A percentile compares a stretch with the other conserved stretches of the same genome.
Conservation (phyloP, 2,113 vertebrate species). For the Capra hircus region DNA sequence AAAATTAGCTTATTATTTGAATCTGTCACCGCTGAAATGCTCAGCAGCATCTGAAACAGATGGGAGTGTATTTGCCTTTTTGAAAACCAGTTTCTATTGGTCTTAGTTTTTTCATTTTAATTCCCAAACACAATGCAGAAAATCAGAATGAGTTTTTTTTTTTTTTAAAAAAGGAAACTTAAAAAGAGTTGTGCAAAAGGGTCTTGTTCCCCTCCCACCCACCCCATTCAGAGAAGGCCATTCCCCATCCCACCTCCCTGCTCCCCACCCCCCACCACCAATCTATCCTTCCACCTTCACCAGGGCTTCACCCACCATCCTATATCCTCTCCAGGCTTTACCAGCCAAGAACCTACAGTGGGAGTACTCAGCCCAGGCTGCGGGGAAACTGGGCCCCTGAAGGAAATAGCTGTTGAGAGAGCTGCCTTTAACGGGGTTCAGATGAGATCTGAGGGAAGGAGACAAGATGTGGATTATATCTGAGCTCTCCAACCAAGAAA, state of each 20-base stretch:
- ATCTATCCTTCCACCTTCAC: conserved; percentile 29
- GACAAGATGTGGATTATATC: background rate
- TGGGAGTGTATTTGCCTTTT: conserved; percentile 79
- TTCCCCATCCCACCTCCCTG: conserved; percentile 17
- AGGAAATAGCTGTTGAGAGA: conserved; percentile 6
- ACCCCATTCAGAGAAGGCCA: background rate
- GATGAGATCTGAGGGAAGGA: conserved; percentile 1
- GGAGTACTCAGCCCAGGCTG: conserved; percentile 12
- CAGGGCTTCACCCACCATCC: conserved; percentile 40
- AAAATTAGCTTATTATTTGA: conserved; percentile 97
- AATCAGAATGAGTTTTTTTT: conserved; percentile 75
- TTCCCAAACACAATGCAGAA: conserved; percentile 92
- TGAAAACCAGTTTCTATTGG: conserved; percentile 76
- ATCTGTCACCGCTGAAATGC: conserved; percentile 92
- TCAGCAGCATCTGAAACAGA: conserved; percentile 93
- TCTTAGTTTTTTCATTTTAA: conserved; percentile 78
- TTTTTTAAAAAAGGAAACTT: conserved; percentile 57
- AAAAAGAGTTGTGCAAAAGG: conserved; percentile 88
- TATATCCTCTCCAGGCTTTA: conserved; percentile 21
- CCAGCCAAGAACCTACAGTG: conserved; percentile 4
- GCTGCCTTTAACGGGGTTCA: conserved; percentile 8
- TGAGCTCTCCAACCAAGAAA: conserved; percentile 8
- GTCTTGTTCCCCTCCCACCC: conserved; percentile 69
- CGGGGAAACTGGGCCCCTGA: conserved; percentile 1
- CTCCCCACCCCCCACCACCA: conserved; percentile 30